phyloP scores from a whole-genome alignment of 1,140 invertebrate species.

The Neodiprion fabricii region DNA sequence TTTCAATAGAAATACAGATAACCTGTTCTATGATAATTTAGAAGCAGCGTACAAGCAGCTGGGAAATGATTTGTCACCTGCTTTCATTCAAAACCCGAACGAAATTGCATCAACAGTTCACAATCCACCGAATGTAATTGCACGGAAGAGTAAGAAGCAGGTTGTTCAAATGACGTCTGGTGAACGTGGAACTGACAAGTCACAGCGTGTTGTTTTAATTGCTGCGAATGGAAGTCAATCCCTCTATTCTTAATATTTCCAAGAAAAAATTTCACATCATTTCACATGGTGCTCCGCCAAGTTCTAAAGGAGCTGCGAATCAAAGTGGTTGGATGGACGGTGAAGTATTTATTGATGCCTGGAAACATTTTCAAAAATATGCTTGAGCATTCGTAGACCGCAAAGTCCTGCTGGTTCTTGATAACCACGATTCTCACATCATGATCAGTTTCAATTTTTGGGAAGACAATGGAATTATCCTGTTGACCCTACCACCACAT shows the following conservation, averaged over 20 bases:
- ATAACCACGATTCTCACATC: conserved; percentile 39
- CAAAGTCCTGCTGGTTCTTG: conserved; percentile 30
- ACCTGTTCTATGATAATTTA: conserved; percentile 46
- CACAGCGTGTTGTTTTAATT: conserved; percentile 39
- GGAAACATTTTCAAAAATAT: conserved; percentile 49
- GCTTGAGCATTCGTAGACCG: conserved; percentile 28
- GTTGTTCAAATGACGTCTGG: conserved; percentile 44
- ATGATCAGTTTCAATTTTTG: conserved; percentile 34
- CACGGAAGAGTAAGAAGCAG: conserved; percentile 47
- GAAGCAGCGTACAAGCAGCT: conserved; percentile 15
- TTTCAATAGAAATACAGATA: conserved; percentile 53
- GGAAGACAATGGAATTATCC: conserved; percentile 27
- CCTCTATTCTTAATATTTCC: conserved; percentile 54
- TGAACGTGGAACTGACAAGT: conserved; percentile 46
- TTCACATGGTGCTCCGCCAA: conserved; percentile 26
- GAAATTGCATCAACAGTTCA: conserved; percentile 53
- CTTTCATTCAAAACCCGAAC: conserved; percentile 52
- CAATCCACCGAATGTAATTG: conserved; percentile 17
- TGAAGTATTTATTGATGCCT: conserved; percentile 50
- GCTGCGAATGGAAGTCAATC: conserved; percentile 44
- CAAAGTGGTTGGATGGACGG: conserved; percentile 60
- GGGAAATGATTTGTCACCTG: conserved; percentile 31
- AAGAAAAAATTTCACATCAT: conserved; percentile 38
- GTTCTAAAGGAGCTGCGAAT: conserved; percentile 52
- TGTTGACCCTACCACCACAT: conserved; percentile 34